Evolutionary conservation across 2,113 vertebrate species (phyloP), one percentile per base, ranked within the genome.

Genomic region (Felis chaus): DNA sequence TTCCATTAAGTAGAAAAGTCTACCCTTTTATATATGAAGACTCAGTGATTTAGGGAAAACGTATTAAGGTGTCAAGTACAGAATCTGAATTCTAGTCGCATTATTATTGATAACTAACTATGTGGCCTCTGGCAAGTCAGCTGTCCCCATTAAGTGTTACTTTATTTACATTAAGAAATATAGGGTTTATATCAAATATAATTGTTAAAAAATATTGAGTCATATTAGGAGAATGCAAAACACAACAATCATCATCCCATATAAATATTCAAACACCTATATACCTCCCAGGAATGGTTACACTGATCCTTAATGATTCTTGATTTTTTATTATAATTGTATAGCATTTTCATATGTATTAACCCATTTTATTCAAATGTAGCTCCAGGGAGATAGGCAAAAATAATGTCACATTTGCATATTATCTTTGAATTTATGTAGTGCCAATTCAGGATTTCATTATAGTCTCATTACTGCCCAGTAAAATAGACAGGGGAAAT

Each of bases 351-450:
- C 65, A 85, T 88, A 89, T 78, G 29, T 91, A 85, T 96, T 95
- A 95, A 76, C 65, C 31, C 48, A 97, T 97, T 97, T 96, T 93
- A 93, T 96, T 93, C 29, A 95, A 95, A 91, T 85, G n/a, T 95
- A 91, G 27, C 69, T 84, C 48, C 65, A 76, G 71, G 65, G 50
- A 93, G 39, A 71, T 36, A 39, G 83, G 74, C 50, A 80, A 96
- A 97, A 96, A 74, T 96, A 91, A 96, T 93, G 71, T 93, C 65
- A 95, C 4, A 97, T 96, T 97, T 96, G 76, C 78, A 95, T 97
- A 91, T 84, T 76, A 83, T 93, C 87, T 76, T 80, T 96, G 55
- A 87, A 91, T 91, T 93, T 96, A 96, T 95, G 21, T 84, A 89
- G 63, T 95, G 9, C 45, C 39, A 69, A 88, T 25, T 91, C 25